Base-by-base conservation (phyloP, 2,797 vertebrate genomes). In the Clarias fuscus region DNA sequence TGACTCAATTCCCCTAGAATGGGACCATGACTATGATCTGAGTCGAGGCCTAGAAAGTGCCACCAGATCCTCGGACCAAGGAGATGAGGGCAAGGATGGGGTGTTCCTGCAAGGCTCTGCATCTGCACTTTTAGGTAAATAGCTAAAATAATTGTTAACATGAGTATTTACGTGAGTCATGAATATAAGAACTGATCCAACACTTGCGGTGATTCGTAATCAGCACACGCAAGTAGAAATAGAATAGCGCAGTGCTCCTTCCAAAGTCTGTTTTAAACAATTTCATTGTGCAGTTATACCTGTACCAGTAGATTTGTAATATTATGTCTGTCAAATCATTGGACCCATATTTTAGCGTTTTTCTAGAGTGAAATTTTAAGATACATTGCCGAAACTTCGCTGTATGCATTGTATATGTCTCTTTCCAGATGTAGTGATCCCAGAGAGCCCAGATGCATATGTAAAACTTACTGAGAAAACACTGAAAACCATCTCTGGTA, bases 21-120 rank as follows among this genome's bases (percentile, higher is more conserved):
- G 98, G 98, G 98, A 99, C 93, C 98, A 99, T 11, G 98, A 99
- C 92, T 99, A 99, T 0, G 98, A 99, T 93, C 95, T 91, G 84
- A 90, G 88, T 81, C 90, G 89, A 58, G 88, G 87, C 96, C 98
- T 94, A 89, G 90, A 93, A 94, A 97, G 96, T 0, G 91, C 93
- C 88, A 92, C 93, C 92, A 95, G 92, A 89, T 94, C 94, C 62
- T 94, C 95, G 1, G 96, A 97, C 48, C 94, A 96, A 14, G 96
- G 95, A 53, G 95, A 95, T 22, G 93, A 94, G 64, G 95, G 93
- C 7, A 96, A 96, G 27, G 96, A 88, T 81, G 87, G 65, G 96
- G 82, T 97, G 97, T 97, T 97, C 93, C 93, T 96, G 86, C 93
- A 95, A 89, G 95, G 96, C 61, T 95, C 96, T 4, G 87, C 93